Evolutionary conservation across 2,797 vertebrate species (phyloP), one percentile per base, ranked within the genome.

Genomic region (Ctenopoma kingsleyae): DNA sequence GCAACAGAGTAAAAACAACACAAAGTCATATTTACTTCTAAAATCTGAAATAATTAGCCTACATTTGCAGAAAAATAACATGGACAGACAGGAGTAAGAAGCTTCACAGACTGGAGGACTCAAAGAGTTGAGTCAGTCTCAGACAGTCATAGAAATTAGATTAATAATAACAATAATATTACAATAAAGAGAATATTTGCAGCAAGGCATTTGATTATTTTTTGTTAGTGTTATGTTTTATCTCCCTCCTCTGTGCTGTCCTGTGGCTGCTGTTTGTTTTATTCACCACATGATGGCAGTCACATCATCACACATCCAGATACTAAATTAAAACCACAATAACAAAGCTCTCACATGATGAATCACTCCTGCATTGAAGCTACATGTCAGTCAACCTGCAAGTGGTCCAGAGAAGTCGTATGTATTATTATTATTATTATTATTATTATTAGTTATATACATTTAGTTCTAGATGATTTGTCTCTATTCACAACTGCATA

Each of bases 221-320:
- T n/a, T n/a, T n/a, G n/a, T n/a, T n/a, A 2, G 32, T 8, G 32
- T 35, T 4, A 8, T 20, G 0, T 2, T 43, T 51, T 17, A 23
- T 22, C 35, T 49, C 19, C 6, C n/a, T 16, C 41, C 8, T 8
- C 11, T 27, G 1, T 5, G 1, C 8, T 25, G 11, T 3, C 1
- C 5, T 35, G 20, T 19, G 4, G 54, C 2, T 67, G 85, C 53
- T 54, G 64, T 78, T 77, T 9, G 9, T 1, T 0, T 1, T 23
- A 8, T 32, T 64, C 8, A n/a, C 89, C 91, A 91, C 83, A 74
- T 32, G 89, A 70, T 81, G 90, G 89, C 85, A 90, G 84, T 46
- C 35, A 23, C 76, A 52, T 54, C 70, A 54, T 11, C 38, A 60
- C 49, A 54, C 23, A 11, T 7, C 30, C 30, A 38, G 4, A 20